Evolutionary conservation across 2,113 vertebrate genomes (phyloP).

Genomic region (Trematomus loennbergii): DNA sequence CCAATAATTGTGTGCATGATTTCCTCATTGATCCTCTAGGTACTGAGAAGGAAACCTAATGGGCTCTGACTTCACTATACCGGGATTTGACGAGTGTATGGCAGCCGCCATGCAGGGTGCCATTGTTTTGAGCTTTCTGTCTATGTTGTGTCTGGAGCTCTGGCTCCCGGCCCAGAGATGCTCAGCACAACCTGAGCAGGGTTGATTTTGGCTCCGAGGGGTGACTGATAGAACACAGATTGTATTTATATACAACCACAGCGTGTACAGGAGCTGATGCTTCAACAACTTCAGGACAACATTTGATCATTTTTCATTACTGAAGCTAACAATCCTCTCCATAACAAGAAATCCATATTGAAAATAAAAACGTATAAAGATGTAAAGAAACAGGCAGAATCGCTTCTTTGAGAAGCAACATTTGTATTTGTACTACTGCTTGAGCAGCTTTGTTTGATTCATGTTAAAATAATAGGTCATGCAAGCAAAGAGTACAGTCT

Average conservation of each 20-base stretch:
- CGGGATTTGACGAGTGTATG: constrained; percentile 19
- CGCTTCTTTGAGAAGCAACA: constrained; percentile 11
- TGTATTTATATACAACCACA: constrained; percentile 47
- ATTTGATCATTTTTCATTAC: constrained; percentile 32
- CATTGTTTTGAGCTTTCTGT: constrained; percentile 58
- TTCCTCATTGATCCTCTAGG: constrained; percentile 1
- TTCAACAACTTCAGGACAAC: constrained; percentile 33
- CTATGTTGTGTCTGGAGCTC: constrained; percentile 53
- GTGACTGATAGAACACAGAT: constrained; percentile 61
- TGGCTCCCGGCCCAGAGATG: constrained; percentile 69
- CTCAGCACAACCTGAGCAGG: constrained; percentile 55
- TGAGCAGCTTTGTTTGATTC: constrained; percentile 42
- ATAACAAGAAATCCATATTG: constrained; percentile 9
- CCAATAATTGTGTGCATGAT: not conserved
- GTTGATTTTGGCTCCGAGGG: constrained; percentile 40
- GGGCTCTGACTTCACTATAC: constrained; percentile 7
- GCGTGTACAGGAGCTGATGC: constrained; percentile 17
- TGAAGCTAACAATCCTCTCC: not conserved
- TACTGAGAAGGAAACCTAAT: constrained; percentile 12
- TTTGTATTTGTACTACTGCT: constrained; percentile 32
- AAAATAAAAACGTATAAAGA: constrained; percentile 6
- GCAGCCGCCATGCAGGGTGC: constrained; percentile 57
- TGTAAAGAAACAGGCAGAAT: constrained; percentile 7
- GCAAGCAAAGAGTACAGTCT: constrained; percentile 23
- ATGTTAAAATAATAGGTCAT: constrained; percentile 38